Percentiles rank a stretch among this genome's conserved stretches.
These are phyloP conservation scores for Leptopilina syphax DNA, from an alignment of 2,888 invertebrate species.

Conservation along the genomic window DNA sequence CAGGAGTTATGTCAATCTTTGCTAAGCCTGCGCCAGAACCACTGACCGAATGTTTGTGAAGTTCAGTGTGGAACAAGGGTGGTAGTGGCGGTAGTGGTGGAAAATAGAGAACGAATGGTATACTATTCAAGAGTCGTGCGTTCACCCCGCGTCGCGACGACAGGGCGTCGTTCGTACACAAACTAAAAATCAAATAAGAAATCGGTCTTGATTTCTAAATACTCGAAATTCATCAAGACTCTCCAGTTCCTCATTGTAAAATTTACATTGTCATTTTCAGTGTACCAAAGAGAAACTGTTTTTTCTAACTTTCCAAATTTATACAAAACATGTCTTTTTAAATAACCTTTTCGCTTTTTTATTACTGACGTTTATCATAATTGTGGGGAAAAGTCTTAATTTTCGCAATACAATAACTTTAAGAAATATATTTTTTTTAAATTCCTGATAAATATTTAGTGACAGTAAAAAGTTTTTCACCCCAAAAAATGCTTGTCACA, in stretches of 20 bases:
- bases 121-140: constrained; percentile 74
- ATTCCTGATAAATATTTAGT: no score
- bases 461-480: no score
- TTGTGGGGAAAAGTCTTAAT: no score
- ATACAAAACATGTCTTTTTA: not conserved
- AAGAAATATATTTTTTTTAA: no score
- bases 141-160: constrained; percentile 75
- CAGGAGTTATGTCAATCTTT: not conserved
- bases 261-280: not conserved
- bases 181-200: constrained; percentile 36
- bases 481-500: no score
- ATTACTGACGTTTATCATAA: no score
- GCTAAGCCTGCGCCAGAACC: constrained; percentile 60
- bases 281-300: not conserved
- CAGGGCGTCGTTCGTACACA: constrained; percentile 70
- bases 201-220: not conserved
- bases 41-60: constrained; percentile 59
- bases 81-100: constrained; percentile 56
- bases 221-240: not conserved
- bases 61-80: constrained; percentile 49
- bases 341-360: not conserved
- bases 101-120: constrained; percentile 67
- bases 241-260: not conserved
- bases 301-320: not conserved
- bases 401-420: no score